A percentile compares a stretch with the other conserved stretches of the same genome.
These are phyloP conservation scores for Andrena trimmerana DNA, from an alignment of 2,888 invertebrate genomes.

Conservation along the genomic window DNA sequence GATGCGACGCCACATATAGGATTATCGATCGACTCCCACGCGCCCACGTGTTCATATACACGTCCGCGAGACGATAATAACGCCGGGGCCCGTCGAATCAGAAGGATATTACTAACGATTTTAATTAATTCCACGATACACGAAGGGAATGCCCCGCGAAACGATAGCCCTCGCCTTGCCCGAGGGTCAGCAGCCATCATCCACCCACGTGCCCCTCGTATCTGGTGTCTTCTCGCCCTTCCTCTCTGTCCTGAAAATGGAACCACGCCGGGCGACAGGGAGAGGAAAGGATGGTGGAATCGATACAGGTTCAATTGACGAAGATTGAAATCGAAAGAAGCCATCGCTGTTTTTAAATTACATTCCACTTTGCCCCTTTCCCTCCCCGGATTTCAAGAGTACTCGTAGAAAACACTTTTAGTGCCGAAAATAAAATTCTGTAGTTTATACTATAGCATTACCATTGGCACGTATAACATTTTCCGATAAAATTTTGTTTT, in stretches of 20 bases:
- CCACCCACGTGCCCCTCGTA: constrained; percentile 2
- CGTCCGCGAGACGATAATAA: constrained; percentile 43
- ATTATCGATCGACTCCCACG: constrained; percentile 53
- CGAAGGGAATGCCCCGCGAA: constrained; percentile 53
- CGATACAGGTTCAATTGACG: constrained; percentile 10
- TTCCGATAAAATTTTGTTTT: no score
- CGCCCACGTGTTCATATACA: constrained; percentile 27
- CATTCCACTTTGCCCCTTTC: no score
- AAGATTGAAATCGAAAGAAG: constrained; percentile 9
- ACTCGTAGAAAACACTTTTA: no score
- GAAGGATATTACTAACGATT: constrained; percentile 66
- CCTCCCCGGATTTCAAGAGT: no score
- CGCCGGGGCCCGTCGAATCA: constrained; percentile 53
- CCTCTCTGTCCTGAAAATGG: constrained; percentile 14
- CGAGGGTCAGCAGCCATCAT: constrained; percentile 25
- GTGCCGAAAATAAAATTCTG: no score
- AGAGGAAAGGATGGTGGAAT: not conserved
- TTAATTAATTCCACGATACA: constrained; percentile 71
- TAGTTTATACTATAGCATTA: no score
- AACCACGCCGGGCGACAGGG: not conserved
- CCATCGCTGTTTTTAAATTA: no score
- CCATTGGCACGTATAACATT: no score
- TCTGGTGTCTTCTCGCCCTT: constrained; percentile 11
- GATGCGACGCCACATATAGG: constrained; percentile 47
- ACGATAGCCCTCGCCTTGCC: constrained; percentile 54